Percentiles rank a stretch among this genome's conserved stretches.
Evolutionary conservation across 2,888 invertebrate genomes (phyloP).

Genomic region (Pterostichus niger): DNA sequence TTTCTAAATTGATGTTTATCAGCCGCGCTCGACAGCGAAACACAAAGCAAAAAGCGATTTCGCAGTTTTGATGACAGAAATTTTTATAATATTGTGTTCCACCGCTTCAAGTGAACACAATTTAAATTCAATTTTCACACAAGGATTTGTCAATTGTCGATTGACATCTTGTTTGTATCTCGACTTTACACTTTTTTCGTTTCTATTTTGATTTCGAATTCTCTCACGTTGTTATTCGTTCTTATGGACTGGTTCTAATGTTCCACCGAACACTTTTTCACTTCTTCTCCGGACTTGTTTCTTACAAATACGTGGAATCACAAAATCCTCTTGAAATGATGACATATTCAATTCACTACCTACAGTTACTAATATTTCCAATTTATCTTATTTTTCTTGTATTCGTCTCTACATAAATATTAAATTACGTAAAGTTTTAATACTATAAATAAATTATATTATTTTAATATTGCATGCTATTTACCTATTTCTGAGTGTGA

Average conservation of each 20-base stretch:
- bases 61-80: constrained; percentile 60
- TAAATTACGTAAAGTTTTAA: too few relatives aligned
- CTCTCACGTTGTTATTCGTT: constrained; percentile 58
- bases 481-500: too few relatives aligned
- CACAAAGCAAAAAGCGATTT: constrained; percentile 62
- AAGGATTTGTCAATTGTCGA: constrained; percentile 65
- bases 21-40: constrained; percentile 47
- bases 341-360: constrained; percentile 68
- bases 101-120: constrained; percentile 63
- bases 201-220: constrained; percentile 57
- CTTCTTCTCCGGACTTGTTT: constrained; percentile 42
- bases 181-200: constrained; percentile 47
- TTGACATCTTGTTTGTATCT: constrained; percentile 64
- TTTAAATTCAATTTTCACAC: constrained; percentile 66
- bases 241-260: constrained; percentile 32
- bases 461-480: too few relatives aligned
- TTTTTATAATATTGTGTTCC: constrained; percentile 64
- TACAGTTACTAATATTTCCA: constrained; percentile 74
- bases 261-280: constrained; percentile 21
- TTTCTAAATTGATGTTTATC: constrained; percentile 65
- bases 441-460: too few relatives aligned
- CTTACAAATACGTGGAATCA: constrained; percentile 32
- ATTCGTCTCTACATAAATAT: constrained; percentile 53
- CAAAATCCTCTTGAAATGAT: constrained; percentile 29
- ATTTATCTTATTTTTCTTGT: constrained; percentile 72